Evolutionary conservation across 1,140 invertebrate species (phyloP).

Genomic region (Scaptomyza pallida): DNA sequence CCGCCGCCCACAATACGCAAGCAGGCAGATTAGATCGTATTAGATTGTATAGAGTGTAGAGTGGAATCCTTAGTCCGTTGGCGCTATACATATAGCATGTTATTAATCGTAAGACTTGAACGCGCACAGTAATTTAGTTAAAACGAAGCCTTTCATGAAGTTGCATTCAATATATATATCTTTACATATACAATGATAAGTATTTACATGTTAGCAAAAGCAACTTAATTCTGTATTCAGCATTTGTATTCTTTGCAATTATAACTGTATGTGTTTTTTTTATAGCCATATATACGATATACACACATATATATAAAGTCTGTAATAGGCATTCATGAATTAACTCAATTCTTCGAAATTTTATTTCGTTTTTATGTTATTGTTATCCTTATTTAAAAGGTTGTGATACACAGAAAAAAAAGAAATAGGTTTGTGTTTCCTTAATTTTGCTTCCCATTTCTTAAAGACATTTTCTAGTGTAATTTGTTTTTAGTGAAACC

Average conservation of each 20-base stretch:
- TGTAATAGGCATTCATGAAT: conserved; percentile 55
- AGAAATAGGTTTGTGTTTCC: conserved; percentile 63
- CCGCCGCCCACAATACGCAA: conserved; percentile 77
- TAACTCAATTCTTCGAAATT: conserved; percentile 71
- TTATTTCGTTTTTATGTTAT: conserved; percentile 55
- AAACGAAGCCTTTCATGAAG: conserved; percentile 28
- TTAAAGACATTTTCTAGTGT: conserved; percentile 56
- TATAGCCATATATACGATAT: conserved; percentile 73
- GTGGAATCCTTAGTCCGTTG: conserved; percentile 56
- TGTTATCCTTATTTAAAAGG: conserved; percentile 74
- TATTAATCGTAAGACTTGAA: conserved; percentile 74
- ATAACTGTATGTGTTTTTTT: conserved; percentile 64
- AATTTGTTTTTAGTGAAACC: conserved; percentile 40
- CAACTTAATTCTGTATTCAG: conserved; percentile 59
- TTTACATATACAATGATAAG: conserved; percentile 14
- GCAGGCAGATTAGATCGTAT: conserved; percentile 59
- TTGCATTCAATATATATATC: conserved; percentile 43
- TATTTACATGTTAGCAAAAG: conserved; percentile 24
- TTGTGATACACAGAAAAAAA: conserved; percentile 71
- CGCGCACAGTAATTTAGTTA: conserved; percentile 75
- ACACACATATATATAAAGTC: conserved; percentile 54
- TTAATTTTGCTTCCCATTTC: conserved; percentile 59
- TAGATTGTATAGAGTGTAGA: conserved; percentile 12
- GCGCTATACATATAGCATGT: conserved; percentile 30
- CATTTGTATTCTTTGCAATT: conserved; percentile 80